These are phyloP conservation scores for Riparia riparia DNA, from an alignment of 2,113 vertebrate species.

Conservation along the genomic window DNA sequence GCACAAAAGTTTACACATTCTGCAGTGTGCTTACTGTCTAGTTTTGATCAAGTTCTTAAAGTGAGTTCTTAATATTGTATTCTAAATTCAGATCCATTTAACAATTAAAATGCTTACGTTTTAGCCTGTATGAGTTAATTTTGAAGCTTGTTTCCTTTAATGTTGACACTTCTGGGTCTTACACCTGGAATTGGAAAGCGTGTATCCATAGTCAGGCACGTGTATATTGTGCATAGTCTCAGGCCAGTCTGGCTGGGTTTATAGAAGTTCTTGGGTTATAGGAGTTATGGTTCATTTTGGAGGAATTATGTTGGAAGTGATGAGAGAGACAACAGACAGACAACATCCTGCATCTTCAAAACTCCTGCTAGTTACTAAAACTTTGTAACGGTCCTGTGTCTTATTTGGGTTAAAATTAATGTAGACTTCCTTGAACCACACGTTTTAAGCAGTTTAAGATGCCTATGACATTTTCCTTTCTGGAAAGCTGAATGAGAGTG, in stretches of 20 bases:
- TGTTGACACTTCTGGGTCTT: not conserved
- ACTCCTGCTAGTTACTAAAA: not conserved
- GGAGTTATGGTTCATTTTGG: not conserved
- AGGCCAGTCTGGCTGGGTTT: not conserved
- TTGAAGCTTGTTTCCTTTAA: not conserved
- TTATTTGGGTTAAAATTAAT: not conserved
- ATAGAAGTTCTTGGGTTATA: not conserved
- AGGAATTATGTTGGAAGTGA: not conserved
- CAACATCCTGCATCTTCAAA: not conserved
- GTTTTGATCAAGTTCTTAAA: not conserved
- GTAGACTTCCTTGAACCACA: not conserved
- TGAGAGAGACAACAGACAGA: not conserved
- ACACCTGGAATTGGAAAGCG: not conserved
- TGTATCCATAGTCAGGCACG: not conserved
- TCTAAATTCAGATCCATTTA: not conserved
- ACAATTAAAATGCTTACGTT: not conserved
- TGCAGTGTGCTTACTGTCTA: not conserved
- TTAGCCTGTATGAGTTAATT: not conserved
- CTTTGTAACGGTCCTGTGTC: not conserved
- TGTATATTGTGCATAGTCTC: not conserved
- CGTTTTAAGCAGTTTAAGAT: not conserved
- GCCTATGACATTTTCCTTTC: not conserved
- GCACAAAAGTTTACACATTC: not conserved
- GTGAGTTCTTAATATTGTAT: not conserved
- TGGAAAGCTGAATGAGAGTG: not conserved